Evolutionary conservation across 1,140 invertebrate genomes (phyloP).

Genomic region (Limonius californicus): DNA sequence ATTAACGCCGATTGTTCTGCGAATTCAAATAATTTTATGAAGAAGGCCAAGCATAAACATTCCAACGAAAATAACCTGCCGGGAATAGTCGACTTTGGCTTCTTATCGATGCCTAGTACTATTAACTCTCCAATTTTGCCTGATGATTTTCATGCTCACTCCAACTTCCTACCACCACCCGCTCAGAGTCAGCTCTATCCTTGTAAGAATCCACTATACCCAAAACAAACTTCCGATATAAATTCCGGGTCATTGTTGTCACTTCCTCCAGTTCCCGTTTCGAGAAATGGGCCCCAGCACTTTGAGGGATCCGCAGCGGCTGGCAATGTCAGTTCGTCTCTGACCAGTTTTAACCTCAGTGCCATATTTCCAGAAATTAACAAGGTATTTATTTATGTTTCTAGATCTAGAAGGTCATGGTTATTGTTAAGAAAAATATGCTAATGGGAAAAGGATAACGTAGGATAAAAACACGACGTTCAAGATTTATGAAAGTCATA

Average conservation of each 20-base stretch:
- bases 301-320: conserved; percentile 40
- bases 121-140: conserved; percentile 46
- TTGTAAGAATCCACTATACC: conserved; percentile 43
- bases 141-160: conserved; percentile 43
- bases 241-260: conserved; percentile 31
- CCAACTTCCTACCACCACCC: conserved; percentile 40
- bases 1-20: neutral
- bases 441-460: no score
- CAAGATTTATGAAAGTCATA: no score
- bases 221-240: conserved; percentile 30
- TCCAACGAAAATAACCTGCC: conserved; percentile 27
- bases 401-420: no score
- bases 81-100: conserved; percentile 43
- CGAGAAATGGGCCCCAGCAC: conserved; percentile 33
- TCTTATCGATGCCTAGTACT: conserved; percentile 41
- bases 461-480: neutral
- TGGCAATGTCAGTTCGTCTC: conserved; percentile 50
- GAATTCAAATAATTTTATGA: conserved; percentile 20
- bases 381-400: conserved; percentile 58
- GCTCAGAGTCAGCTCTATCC: conserved; percentile 38
- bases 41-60: conserved; percentile 26
- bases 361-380: conserved; percentile 69
- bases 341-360: conserved; percentile 65
- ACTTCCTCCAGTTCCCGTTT: conserved; percentile 26
- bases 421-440: neutral